Evolutionary conservation across 2,797 vertebrate species (phyloP).

Genomic region (Mergus octosetaceus): DNA sequence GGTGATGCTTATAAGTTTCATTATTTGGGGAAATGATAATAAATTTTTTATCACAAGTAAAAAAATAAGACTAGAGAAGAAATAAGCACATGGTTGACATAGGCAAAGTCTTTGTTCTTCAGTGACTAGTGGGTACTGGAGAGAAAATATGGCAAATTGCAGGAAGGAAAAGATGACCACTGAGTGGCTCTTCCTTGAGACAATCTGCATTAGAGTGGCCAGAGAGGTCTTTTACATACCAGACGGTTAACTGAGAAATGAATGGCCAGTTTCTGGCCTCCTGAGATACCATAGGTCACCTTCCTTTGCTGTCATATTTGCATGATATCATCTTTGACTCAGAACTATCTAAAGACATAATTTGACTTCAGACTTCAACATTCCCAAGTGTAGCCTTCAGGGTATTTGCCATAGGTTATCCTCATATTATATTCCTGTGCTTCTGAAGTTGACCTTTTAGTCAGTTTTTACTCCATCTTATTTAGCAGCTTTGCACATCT

Average conservation of each 20-base stretch:
- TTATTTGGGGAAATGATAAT: not conserved
- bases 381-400: slow-evolving; percentile 10
- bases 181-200: not conserved
- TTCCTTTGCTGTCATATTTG: not conserved
- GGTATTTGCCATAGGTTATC: slow-evolving; percentile 33
- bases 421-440: slow-evolving; percentile 5
- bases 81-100: not conserved
- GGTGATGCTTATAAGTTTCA: not conserved
- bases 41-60: not conserved
- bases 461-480: slow-evolving; percentile 21
- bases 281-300: not conserved
- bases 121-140: not conserved
- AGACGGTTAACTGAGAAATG: not conserved
- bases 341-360: not conserved
- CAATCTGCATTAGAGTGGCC: not conserved
- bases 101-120: not conserved
- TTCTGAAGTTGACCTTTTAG: slow-evolving; percentile 48
- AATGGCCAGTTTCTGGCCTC: not conserved
- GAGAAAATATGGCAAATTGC: not conserved
- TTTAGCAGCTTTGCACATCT: slow-evolving; percentile 1
- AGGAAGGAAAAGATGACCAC: not conserved
- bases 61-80: not conserved
- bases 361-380: not conserved
- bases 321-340: not conserved
- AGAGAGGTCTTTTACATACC: not conserved